Evolutionary conservation across 2,113 vertebrate species (phyloP).

Genomic region (Atherinomorus stipes): DNA sequence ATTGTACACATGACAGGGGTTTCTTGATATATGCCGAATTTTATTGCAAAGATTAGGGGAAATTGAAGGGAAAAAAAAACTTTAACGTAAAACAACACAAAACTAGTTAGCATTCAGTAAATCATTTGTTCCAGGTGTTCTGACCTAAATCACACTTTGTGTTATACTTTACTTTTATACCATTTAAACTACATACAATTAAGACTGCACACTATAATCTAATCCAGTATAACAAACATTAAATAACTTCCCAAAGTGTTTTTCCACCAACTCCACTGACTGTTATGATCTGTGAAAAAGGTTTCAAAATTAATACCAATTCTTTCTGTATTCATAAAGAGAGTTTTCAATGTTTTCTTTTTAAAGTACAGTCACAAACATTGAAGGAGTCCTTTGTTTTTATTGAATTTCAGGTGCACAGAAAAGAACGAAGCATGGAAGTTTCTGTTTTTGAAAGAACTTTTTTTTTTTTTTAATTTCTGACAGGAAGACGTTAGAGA

Average conservation of each 20-base stretch:
- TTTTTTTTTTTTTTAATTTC: background rate
- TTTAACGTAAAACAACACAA: background rate
- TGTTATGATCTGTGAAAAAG: no score
- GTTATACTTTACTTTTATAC: background rate
- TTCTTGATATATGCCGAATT: background rate
- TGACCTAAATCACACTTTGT: background rate
- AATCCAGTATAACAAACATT: no score
- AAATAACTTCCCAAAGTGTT: no score
- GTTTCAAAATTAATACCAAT: no score
- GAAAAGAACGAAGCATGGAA: conserved; percentile 15
- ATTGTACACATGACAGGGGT: background rate
- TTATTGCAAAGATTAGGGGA: background rate
- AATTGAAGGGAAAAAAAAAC: background rate
- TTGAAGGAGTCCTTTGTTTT: conserved; percentile 31
- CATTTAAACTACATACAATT: background rate
- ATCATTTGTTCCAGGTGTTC: conserved; percentile 21
- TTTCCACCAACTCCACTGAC: no score
- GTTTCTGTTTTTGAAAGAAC: conserved; percentile 35
- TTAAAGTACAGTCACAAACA: background rate
- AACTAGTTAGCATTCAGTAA: background rate
- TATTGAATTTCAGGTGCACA: conserved; percentile 49
- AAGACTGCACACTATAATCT: no score
- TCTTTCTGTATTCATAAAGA: no score
- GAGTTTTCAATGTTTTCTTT: no score
- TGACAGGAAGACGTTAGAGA: conserved; percentile 38